Evolutionary conservation across 2,888 invertebrate species (phyloP), one percentile per base, ranked within the genome.

Genomic region (Ichneumoninae sp.): DNA sequence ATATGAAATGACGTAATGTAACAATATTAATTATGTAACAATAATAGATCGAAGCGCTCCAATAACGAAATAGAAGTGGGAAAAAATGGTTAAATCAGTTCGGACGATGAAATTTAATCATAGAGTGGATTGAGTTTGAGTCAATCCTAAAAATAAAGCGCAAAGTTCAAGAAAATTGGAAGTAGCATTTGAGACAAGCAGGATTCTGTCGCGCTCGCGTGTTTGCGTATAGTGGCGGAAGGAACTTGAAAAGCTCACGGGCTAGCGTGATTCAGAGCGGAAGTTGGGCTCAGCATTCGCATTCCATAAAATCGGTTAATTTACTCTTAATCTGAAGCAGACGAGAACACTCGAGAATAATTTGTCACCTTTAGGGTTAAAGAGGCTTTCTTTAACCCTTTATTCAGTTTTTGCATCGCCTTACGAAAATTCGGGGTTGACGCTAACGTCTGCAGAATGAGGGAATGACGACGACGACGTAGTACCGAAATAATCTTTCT

Each of bases 401-500:
- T 54, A 10, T 54, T 22, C 70, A 52, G 1, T 30, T 8, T 70
- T 70, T 30, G 40, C 66, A 66, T 66, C 22, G 36, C 68, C 13
- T 44, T 68, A 44, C 65, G 22, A 57, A 26, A 26, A 22, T 57
- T 57, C 22, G 26, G 54, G 40, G 40, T 54, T 6, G 36, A 50
- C 22, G 77, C 66, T 36, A 65, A 66, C 50, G 65, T 36, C 63
- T 50, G 40, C 54, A 54, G 73, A 81, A 73, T 54, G 83, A 83
- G 70, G n/a, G 66, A 70, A 75, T 63, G 60, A 74, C 74, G 69
- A 78, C 57, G 65, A 65, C 65, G 65, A 33, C 75, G 70, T 65
- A 80, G 70, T 66, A 78, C 78, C 83, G 85, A 85, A 85, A 85
- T 85, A 85, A 85, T 85, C 79, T 71, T 79, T 75, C 74, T 50